phyloP scores from a whole-genome alignment of 2,888 invertebrate genomes.

The Cyclophora punctaria region DNA sequence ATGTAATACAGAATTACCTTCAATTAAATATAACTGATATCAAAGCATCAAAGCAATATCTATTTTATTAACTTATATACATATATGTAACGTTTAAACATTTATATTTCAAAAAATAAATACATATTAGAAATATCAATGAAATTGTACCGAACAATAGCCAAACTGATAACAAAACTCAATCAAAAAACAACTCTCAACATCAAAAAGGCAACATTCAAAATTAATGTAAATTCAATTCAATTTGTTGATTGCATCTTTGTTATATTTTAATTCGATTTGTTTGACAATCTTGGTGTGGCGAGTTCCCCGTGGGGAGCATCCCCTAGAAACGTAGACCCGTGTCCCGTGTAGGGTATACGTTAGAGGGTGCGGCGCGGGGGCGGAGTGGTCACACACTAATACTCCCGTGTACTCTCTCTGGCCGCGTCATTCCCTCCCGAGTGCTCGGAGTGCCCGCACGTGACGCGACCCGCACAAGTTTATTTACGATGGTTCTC shows the following conservation, averaged over 20 bases:
- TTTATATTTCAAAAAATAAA: background rate
- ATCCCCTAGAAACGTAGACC: background rate
- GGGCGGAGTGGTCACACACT: background rate
- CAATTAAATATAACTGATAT: no score
- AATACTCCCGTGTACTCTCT: no score
- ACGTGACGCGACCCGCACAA: constrained; percentile 21
- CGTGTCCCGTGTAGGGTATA: background rate
- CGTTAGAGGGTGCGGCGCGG: background rate
- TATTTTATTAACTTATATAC: no score
- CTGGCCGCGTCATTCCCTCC: constrained; percentile 37
- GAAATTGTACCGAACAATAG: no score
- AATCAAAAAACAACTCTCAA: background rate
- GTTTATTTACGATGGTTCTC: constrained; percentile 49
- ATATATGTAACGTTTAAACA: no score
- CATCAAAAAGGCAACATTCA: no score
- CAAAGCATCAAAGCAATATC: no score
- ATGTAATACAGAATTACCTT: no score
- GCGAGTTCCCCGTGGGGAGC: background rate
- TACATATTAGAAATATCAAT: background rate
- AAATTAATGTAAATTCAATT: constrained; percentile 8
- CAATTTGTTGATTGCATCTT: constrained; percentile 18
- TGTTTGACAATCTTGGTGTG: background rate
- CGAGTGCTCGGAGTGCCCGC: constrained; percentile 19
- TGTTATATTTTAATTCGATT: constrained; percentile 17
- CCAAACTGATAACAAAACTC: background rate